Percentiles rank a stretch among this genome's conserved stretches.
Conservation (phyloP, 2,797 vertebrate species). For the Phaenicophaeus curvirostris region DNA sequence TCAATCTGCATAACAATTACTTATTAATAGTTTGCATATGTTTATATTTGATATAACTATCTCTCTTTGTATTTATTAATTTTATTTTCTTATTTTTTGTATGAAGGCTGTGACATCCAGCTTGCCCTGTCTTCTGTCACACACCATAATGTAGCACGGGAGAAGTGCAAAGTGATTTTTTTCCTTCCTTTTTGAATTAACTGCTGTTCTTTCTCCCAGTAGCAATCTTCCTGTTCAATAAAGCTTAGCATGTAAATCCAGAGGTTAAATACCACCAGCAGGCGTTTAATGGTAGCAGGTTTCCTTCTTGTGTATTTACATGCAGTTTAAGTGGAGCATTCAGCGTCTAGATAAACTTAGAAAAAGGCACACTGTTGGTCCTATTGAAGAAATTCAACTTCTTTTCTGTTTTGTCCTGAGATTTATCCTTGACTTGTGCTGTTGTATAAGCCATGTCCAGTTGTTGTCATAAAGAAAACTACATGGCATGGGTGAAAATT, state of each 20-base stretch:
- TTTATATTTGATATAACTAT: not conserved
- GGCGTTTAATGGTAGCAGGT: not conserved
- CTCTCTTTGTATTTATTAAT: not conserved
- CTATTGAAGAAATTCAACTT: not conserved
- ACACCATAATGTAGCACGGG: not conserved
- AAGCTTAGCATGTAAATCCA: not conserved
- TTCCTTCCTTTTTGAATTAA: not conserved
- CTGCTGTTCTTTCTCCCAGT: not conserved
- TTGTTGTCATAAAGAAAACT: not conserved
- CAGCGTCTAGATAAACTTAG: not conserved
- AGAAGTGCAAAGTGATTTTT: not conserved
- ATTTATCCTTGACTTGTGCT: not conserved
- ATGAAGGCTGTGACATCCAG: not conserved
- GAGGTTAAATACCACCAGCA: not conserved
- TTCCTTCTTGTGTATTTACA: not conserved
- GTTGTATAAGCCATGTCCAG: not conserved
- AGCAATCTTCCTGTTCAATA: not conserved
- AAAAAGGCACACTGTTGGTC: not conserved
- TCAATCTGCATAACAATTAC: not conserved
- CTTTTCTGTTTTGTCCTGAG: not conserved
- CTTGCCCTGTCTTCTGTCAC: not conserved
- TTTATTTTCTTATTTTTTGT: not conserved
- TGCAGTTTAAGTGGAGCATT: not conserved
- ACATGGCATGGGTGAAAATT: not conserved
- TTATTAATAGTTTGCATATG: not conserved